Evolutionary conservation across 2,888 invertebrate species (phyloP).

Genomic region (Aphrophora alni): DNA sequence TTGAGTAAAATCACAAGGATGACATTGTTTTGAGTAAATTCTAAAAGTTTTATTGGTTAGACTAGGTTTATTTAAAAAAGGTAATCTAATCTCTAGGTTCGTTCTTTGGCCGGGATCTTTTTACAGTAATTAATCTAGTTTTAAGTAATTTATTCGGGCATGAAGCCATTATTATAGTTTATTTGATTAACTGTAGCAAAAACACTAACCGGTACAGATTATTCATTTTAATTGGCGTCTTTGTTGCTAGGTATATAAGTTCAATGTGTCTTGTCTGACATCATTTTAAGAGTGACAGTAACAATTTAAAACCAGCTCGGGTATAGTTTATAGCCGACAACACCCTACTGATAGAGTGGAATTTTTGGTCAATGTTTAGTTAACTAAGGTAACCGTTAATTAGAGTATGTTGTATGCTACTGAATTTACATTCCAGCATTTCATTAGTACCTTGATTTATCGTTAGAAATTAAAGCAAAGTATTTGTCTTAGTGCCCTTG

Average conservation of each 20-base stretch:
- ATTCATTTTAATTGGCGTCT: not conserved
- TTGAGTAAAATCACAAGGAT: too few relatives aligned
- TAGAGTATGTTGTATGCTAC: conserved; percentile 11
- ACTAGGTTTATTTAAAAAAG: too few relatives aligned
- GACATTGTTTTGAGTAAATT: too few relatives aligned
- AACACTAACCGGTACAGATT: not conserved
- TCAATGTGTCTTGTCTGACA: not conserved
- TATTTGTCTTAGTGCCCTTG: conserved; percentile 13
- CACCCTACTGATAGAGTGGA: not conserved
- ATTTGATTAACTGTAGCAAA: not conserved
- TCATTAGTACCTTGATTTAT: conserved; percentile 32
- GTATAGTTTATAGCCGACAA: not conserved
- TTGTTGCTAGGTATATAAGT: not conserved
- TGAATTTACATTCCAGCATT: conserved; percentile 30
- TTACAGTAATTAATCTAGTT: not conserved
- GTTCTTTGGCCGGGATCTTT: not conserved
- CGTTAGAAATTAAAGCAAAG: conserved; percentile 27
- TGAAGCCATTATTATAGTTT: not conserved
- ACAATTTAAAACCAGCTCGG: not conserved
- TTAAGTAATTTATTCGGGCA: not conserved
- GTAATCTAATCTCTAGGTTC: too few relatives aligned
- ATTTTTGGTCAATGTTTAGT: not conserved
- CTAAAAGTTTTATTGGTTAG: too few relatives aligned
- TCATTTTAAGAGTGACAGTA: conserved; percentile 6
- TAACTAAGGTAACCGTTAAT: not conserved